phyloP scores from a whole-genome alignment of 2,797 vertebrate species.

The Danio tinwini region DNA sequence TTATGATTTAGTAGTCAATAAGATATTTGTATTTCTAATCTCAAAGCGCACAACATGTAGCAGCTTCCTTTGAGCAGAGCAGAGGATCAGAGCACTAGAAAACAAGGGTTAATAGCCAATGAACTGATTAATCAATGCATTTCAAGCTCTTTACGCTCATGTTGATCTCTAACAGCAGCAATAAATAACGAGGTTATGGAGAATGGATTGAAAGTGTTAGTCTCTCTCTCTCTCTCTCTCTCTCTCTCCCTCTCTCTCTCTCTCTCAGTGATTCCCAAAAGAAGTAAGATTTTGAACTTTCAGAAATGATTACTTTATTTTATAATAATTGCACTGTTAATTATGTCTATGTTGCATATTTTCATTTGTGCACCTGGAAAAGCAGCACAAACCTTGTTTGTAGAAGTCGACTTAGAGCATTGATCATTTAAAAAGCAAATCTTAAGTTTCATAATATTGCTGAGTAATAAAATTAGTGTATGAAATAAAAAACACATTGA shows the following conservation, averaged over 20 bases:
- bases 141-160: not conserved
- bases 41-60: constrained; percentile 1
- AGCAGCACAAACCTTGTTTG: not conserved
- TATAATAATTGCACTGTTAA: not conserved
- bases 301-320: not conserved
- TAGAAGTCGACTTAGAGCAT: not conserved
- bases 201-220: constrained; percentile 69
- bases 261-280: not conserved
- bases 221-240: not conserved
- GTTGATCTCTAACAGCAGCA: constrained; percentile 9
- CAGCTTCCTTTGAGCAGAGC: not conserved
- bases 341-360: not conserved
- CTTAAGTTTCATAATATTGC: not conserved
- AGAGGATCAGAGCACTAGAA: not conserved
- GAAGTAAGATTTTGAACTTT: not conserved
- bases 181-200: constrained; percentile 65
- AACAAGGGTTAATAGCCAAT: not conserved
- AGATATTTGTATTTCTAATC: not conserved
- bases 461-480: not conserved
- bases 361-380: not conserved
- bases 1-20: not conserved
- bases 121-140: constrained; percentile 17
- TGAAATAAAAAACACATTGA: not conserved
- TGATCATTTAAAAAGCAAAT: not conserved
- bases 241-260: not conserved